phyloP scores from a whole-genome alignment of 2,888 invertebrate genomes.

The Phoronis australis region DNA sequence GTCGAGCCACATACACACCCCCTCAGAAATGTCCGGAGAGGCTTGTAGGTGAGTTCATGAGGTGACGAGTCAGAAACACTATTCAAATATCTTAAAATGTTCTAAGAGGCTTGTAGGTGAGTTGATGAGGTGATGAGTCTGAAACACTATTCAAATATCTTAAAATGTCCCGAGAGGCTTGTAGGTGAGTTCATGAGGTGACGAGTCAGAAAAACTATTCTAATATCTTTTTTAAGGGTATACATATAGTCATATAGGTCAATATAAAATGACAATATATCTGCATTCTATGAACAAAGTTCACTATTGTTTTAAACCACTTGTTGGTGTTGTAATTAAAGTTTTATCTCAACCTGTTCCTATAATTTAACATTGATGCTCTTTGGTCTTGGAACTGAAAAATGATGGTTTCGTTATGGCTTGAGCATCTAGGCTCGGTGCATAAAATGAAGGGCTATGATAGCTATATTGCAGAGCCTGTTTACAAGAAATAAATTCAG shows the following conservation, averaged over 20 bases:
- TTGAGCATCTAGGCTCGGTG: too few relatives aligned
- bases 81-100: too few relatives aligned
- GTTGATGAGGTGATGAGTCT: neutral
- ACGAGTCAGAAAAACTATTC: neutral
- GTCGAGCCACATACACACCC: slow-evolving; percentile 34
- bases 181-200: slow-evolving; percentile 19
- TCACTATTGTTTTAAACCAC: neutral
- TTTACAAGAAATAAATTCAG: too few relatives aligned
- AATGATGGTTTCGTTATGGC: too few relatives aligned
- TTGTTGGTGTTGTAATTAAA: too few relatives aligned
- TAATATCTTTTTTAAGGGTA: too few relatives aligned
- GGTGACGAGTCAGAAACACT: neutral
- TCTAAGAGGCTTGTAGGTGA: slow-evolving; percentile 28
- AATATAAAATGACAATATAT: neutral
- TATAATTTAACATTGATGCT: too few relatives aligned
- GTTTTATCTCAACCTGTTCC: too few relatives aligned
- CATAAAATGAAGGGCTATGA: too few relatives aligned
- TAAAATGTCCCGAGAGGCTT: slow-evolving; percentile 25
- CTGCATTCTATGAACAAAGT: neutral
- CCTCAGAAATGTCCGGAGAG: slow-evolving; percentile 29
- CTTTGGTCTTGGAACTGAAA: too few relatives aligned
- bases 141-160: too few relatives aligned
- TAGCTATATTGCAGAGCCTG: too few relatives aligned
- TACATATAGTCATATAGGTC: neutral
- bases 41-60: slow-evolving; percentile 22